Evolutionary conservation across 2,888 invertebrate species (phyloP), one percentile per base, ranked within the genome.

Genomic region (Cerastis leucographa): DNA sequence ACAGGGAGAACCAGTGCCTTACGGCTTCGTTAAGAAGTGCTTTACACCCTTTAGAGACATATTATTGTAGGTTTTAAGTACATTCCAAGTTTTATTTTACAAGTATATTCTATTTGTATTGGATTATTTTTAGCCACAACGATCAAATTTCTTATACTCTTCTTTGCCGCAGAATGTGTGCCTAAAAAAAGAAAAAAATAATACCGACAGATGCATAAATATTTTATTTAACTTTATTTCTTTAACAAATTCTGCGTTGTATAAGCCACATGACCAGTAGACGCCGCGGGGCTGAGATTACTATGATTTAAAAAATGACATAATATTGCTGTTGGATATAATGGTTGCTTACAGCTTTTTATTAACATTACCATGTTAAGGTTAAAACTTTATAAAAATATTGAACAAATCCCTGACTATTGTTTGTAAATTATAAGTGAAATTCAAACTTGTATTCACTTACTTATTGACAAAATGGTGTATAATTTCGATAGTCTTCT

Each of bases 1-100:
- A n/a, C n/a, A n/a, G n/a, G n/a, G n/a, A n/a, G n/a, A n/a, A n/a
- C n/a, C n/a, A n/a, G n/a, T n/a, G n/a, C n/a, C n/a, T n/a, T n/a
- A n/a, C n/a, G n/a, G n/a, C n/a, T n/a, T n/a, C n/a, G n/a, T n/a
- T n/a, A n/a, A n/a, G n/a, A n/a, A n/a, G n/a, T n/a, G n/a, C n/a
- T n/a, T n/a, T n/a, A n/a, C n/a, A n/a, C n/a, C n/a, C n/a, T n/a
- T n/a, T n/a, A n/a, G 0, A 78, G 12, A 4, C 83, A 75, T 25
- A 88, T 12, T n/a, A 85, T 35, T 7, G 70, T 54, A 2, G 88
- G 88, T 56, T 86, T 64, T 35, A 86, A 59, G 12, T 79, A 74
- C 81, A 83, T 81, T n/a, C 80, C 80, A 17, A 88, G 14, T 0
- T 72, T 72, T 7, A 74, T 35, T 51, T 80, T 80, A 1, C 66